Percentiles rank a stretch among this genome's conserved stretches.
Evolutionary conservation across 2,888 invertebrate genomes (phyloP).

Genomic region (Melipona bicolor): DNA sequence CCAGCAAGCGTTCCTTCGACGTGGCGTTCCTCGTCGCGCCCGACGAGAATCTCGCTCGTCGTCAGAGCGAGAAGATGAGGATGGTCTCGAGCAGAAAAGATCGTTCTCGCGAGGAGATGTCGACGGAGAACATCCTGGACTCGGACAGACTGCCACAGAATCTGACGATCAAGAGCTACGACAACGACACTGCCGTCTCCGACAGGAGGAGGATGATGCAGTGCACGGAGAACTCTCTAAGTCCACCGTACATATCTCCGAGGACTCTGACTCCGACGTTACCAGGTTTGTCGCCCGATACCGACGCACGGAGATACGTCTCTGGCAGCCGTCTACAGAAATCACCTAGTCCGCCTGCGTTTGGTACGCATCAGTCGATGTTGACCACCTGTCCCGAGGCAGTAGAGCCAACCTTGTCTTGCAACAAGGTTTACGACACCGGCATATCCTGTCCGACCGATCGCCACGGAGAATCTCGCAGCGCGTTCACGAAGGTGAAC

Average conservation of each 20-base stretch:
- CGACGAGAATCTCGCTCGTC: constrained; percentile 91
- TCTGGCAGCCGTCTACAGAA: constrained; percentile 69
- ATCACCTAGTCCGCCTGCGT: constrained; percentile 78
- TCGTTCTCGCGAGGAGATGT: constrained; percentile 61
- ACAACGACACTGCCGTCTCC: constrained; percentile 69
- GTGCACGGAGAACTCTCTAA: constrained; percentile 86
- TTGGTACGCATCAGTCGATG: constrained; percentile 64
- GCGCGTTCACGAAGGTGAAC: constrained; percentile 94
- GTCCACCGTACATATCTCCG: constrained; percentile 85
- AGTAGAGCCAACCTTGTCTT: constrained; percentile 58
- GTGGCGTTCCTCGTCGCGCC: constrained; percentile 96
- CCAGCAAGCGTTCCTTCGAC: constrained; percentile 92
- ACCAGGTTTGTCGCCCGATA: constrained; percentile 86
- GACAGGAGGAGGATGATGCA: constrained; percentile 84
- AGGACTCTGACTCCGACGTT: constrained; percentile 83
- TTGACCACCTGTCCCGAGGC: constrained; percentile 62
- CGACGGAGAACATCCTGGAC: constrained; percentile 64
- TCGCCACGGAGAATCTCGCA: constrained; percentile 85
- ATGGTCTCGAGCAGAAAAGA: constrained; percentile 72
- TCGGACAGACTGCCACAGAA: constrained; percentile 80
- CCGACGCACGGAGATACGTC: constrained; percentile 62
- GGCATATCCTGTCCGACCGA: constrained; percentile 70
- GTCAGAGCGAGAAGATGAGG: constrained; percentile 85
- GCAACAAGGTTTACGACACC: constrained; percentile 75
- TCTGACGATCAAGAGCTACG: constrained; percentile 80